Conservation (phyloP, 2,888 invertebrate species). For the Xylophagus ater region DNA sequence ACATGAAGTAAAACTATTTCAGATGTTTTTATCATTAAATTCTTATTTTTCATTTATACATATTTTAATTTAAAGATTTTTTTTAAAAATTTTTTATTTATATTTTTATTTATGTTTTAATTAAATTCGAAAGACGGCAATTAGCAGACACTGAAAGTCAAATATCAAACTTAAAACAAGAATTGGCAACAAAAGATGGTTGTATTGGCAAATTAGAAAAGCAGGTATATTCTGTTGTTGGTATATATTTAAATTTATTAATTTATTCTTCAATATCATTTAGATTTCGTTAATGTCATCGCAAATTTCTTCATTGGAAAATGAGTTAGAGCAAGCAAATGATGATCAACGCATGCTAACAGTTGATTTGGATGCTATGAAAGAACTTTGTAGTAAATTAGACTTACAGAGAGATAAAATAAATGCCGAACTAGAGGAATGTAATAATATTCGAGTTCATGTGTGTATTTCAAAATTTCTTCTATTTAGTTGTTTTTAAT, state of each 20-base stretch:
- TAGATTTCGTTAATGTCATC: slow-evolving; percentile 39
- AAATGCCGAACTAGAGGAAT: slow-evolving; percentile 43
- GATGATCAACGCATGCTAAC: slow-evolving; percentile 49
- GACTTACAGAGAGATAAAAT: slow-evolving; percentile 57
- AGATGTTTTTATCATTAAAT: background rate
- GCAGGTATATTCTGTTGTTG: slow-evolving; percentile 36
- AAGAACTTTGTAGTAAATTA: slow-evolving; percentile 50
- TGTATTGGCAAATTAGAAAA: slow-evolving; percentile 46
- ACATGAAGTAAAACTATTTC: background rate
- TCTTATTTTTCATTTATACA: no score
- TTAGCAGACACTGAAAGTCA: slow-evolving; percentile 46
- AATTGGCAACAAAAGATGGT: slow-evolving; percentile 45
- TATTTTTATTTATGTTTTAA: slow-evolving; percentile 13
- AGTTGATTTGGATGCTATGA: slow-evolving; percentile 47
- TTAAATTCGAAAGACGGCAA: slow-evolving; percentile 32
- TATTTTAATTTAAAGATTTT: slow-evolving; percentile 26
- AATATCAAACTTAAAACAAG: slow-evolving; percentile 52
- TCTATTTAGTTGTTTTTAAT: slow-evolving; percentile 2
- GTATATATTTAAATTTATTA: background rate
- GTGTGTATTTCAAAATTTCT: slow-evolving; percentile 26
- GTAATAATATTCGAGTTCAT: slow-evolving; percentile 38
- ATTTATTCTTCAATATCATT: background rate
- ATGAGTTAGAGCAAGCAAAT: slow-evolving; percentile 49
- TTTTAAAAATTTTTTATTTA: slow-evolving; percentile 16
- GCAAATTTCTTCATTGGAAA: slow-evolving; percentile 51